A percentile compares a stretch with the other conserved stretches of the same genome.
phyloP scores from a whole-genome alignment of 2,113 vertebrate genomes.

The Charina bottae region DNA sequence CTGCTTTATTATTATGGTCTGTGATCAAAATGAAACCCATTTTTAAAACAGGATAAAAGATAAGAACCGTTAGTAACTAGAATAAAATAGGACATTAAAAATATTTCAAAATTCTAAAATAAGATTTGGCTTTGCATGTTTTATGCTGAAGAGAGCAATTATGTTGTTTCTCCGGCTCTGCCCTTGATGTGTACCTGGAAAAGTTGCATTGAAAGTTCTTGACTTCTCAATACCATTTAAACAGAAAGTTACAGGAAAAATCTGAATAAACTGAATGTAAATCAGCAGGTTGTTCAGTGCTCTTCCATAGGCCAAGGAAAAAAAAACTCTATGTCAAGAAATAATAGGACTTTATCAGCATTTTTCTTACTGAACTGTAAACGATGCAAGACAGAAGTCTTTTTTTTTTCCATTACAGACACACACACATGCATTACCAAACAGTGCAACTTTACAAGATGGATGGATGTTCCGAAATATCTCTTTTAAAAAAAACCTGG shows the following conservation, averaged over 20 bases:
- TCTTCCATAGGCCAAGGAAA: slow-evolving; percentile 64
- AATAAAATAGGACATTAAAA: not conserved
- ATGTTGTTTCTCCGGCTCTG: slow-evolving; percentile 15
- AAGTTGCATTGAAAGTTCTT: slow-evolving; percentile 46
- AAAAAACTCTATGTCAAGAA: not conserved
- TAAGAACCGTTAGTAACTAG: not conserved
- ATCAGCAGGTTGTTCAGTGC: slow-evolving; percentile 66
- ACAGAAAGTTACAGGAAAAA: slow-evolving; percentile 57
- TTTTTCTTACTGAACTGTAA: slow-evolving; percentile 55
- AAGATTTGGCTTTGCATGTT: not conserved
- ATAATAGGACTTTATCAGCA: slow-evolving; percentile 50
- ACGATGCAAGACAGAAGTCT: slow-evolving; percentile 29
- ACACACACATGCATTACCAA: slow-evolving; percentile 53
- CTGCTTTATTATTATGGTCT: not conserved
- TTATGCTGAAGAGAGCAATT: not conserved
- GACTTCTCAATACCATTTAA: slow-evolving; percentile 38
- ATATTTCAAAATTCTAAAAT: not conserved
- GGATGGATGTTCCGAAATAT: slow-evolving; percentile 31
- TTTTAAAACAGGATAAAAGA: not conserved
- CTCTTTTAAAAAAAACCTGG: not conserved
- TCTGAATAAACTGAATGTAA: slow-evolving; percentile 56
- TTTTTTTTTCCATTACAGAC: slow-evolving; percentile 22
- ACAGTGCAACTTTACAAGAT: slow-evolving; percentile 65
- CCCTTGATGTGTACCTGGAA: not conserved
- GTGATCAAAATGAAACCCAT: not conserved